Conservation (phyloP, 53 echinoderm and acorn worm species). For the Zoroaster sp. region DNA sequence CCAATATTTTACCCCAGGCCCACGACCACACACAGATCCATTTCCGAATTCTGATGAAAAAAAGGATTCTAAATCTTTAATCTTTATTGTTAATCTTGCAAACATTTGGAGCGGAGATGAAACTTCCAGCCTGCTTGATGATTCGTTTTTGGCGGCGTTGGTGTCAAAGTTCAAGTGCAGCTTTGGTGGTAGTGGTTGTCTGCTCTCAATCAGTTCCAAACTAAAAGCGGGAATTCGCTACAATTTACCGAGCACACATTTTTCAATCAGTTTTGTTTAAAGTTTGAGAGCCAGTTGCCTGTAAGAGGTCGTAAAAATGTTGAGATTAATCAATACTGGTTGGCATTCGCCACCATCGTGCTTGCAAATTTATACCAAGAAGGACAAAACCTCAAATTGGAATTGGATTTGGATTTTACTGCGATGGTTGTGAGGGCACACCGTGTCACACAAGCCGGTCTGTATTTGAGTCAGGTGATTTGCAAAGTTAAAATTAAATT, state of each 20-base stretch:
- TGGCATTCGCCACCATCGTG: neutral
- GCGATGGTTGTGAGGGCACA: too few relatives aligned
- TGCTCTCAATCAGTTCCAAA: slow-evolving; percentile 18
- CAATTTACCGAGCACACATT: neutral
- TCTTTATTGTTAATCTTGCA: neutral
- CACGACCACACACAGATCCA: neutral
- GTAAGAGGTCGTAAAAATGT: slow-evolving; percentile 25
- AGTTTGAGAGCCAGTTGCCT: neutral
- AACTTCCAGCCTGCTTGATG: neutral
- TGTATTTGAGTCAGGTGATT: slow-evolving; percentile 1
- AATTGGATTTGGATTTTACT: too few relatives aligned
- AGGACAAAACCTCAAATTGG: neutral
- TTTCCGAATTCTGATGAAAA: neutral
- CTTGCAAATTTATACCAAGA: neutral
- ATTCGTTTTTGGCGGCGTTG: neutral
- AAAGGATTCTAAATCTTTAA: neutral
- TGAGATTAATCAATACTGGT: slow-evolving; percentile 5
- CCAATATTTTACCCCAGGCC: neutral
- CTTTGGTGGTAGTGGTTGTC: slow-evolving; percentile 29
- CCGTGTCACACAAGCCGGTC: neutral
- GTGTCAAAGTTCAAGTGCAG: slow-evolving; percentile 30
- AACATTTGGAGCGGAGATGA: neutral
- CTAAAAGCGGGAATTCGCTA: neutral
- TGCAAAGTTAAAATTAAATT: neutral
- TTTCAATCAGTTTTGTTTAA: slow-evolving; percentile 54